Evolutionary conservation across 1,140 invertebrate genomes (phyloP), one percentile per base, ranked within the genome.

Genomic region (Rhyacophila brunnea): DNA sequence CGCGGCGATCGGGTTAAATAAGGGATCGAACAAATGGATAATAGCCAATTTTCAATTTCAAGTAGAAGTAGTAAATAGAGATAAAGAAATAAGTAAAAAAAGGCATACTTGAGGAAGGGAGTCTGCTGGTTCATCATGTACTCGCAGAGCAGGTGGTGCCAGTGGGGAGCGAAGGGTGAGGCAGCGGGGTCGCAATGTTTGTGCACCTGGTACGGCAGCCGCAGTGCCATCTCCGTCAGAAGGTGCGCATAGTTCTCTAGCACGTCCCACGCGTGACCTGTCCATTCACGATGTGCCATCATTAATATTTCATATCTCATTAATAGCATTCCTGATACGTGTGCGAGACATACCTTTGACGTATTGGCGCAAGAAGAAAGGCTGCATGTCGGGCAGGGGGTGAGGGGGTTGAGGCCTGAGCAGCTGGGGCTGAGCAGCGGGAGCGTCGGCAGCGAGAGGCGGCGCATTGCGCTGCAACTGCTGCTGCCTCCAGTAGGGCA

Each of bases 71-170:
- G n/a, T n/a, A n/a, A n/a, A n/a, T n/a, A n/a, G n/a, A n/a, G 46
- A 15, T 7, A 48, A 48, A 6, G 38, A 17, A 44, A 46, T 43
- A 28, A 46, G 15, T 44, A 47, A 20, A 54, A 45, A 15, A 54
- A 1, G 10, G 5, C n/a, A 42, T 52, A 62, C 54, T 87, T 74
- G 1, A 90, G 82, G 42, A 91, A 82, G 5, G 89, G 85, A 62
- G 89, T 91, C 75, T 93, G 85, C 69, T 89, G 85, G 10, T 91
- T 90, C 90, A 98, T 95, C 91, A 98, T 95, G 69, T 97, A 98
- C 71, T 99, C 95, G 73, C 95, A 97, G 0, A 99, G 73, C 1
- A 79, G 71, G 49, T 68, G 74, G 66, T 68, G 80, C 95, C 91
- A 98, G 89, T 69, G 94, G 89, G 74, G 95, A 89, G 76, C 94